phyloP scores from a whole-genome alignment of 2,797 vertebrate species.

The Alcedo quadribrachys region DNA sequence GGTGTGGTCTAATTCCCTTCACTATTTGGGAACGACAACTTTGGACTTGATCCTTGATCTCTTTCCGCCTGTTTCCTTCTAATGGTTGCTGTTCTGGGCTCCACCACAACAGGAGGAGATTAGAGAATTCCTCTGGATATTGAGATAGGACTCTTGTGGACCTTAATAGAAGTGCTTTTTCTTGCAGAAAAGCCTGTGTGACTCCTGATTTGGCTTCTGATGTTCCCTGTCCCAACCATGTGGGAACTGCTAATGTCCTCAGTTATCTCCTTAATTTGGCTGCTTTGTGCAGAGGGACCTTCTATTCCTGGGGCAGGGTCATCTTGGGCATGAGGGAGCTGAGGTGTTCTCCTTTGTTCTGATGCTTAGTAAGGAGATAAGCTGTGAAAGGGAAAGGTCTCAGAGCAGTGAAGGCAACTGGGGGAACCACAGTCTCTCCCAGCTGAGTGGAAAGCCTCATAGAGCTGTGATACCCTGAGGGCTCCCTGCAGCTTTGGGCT shows the following conservation, averaged over 20 bases:
- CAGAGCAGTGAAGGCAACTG: neutral
- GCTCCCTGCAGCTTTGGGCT: rapidly evolving
- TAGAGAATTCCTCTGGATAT: neutral
- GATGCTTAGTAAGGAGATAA: neutral
- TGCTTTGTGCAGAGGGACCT: neutral
- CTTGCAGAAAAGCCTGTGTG: neutral
- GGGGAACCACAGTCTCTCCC: neutral
- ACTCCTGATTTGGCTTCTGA: neutral
- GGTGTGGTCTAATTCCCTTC: neutral
- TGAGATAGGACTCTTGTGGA: neutral
- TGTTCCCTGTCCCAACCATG: neutral
- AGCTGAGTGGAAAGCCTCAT: neutral
- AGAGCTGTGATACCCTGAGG: neutral
- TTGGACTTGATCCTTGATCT: neutral
- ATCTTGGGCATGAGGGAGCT: neutral
- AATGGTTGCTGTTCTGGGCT: neutral
- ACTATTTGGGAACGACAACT: neutral
- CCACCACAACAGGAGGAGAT: neutral
- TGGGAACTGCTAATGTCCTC: neutral
- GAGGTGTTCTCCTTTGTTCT: neutral
- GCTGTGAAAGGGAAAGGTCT: neutral
- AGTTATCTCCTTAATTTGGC: neutral
- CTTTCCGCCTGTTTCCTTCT: neutral
- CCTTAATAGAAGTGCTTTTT: neutral
- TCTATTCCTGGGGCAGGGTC: neutral